Percentiles rank a stretch among this genome's conserved stretches.
Conservation (phyloP, 1,140 invertebrate species). For the Bombus cullumanus region DNA sequence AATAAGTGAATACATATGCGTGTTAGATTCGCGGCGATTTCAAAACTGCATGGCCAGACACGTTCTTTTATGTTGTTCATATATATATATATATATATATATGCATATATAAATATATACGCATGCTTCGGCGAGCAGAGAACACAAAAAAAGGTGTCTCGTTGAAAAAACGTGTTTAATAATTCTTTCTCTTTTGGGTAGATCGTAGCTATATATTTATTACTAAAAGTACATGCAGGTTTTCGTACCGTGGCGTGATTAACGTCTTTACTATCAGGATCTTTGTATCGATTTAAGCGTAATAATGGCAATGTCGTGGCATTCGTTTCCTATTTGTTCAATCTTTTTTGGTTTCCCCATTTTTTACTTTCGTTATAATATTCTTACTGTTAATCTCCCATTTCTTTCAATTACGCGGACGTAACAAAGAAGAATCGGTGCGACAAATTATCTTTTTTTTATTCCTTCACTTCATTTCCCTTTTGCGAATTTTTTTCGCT, state of each 20-base stretch:
- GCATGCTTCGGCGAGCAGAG: not conserved
- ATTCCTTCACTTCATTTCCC: not conserved
- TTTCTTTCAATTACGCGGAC: slow-evolving; percentile 20
- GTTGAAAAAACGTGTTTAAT: not conserved
- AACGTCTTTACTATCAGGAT: slow-evolving; percentile 64
- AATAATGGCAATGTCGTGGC: slow-evolving; percentile 65
- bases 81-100: not conserved
- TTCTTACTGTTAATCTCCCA: not conserved
- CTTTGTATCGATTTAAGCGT: slow-evolving; percentile 66
- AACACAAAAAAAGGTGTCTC: slow-evolving; percentile 22
- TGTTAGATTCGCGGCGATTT: not conserved
- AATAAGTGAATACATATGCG: not conserved
- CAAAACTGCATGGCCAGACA: not conserved
- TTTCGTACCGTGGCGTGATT: slow-evolving; percentile 49
- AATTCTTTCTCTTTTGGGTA: not conserved
- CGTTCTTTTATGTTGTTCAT: not conserved
- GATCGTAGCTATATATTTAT: slow-evolving; percentile 50
- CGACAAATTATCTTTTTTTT: slow-evolving; percentile 7
- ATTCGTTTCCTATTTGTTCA: slow-evolving; percentile 24
- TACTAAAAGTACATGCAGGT: slow-evolving; percentile 55
- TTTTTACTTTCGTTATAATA: slow-evolving; percentile 19
- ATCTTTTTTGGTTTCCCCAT: not conserved
- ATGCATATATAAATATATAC: not conserved
- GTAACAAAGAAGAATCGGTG: slow-evolving; percentile 46
- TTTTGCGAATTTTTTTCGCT: not conserved